Conservation (phyloP, 2,888 invertebrate genomes). For the Drosophila meridionalis region DNA sequence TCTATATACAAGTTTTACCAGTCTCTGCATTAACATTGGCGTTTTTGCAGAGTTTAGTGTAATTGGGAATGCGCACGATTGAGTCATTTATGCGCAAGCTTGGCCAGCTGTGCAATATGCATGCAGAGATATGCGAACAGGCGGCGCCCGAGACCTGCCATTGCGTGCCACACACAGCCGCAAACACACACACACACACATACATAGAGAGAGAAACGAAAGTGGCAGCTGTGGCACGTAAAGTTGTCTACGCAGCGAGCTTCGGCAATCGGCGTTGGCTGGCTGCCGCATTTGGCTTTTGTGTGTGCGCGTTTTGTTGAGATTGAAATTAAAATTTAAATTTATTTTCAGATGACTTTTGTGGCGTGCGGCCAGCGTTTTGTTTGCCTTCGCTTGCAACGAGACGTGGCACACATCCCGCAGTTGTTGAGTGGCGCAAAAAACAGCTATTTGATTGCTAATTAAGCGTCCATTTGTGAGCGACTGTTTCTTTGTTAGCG, state of each 20-base stretch:
- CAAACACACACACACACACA: slow-evolving; percentile 18
- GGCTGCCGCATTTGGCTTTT: slow-evolving; percentile 56
- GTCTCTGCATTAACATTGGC: neutral
- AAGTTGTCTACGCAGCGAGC: slow-evolving; percentile 72
- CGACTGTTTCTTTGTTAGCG: neutral
- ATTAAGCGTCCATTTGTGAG: slow-evolving; percentile 41
- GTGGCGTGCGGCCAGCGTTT: slow-evolving; percentile 48
- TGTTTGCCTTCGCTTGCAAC: slow-evolving; percentile 34
- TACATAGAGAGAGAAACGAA: slow-evolving; percentile 1
- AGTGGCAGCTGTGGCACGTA: slow-evolving; percentile 61
- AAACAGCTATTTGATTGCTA: slow-evolving; percentile 36
- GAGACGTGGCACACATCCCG: slow-evolving; percentile 24
- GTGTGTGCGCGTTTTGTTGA: slow-evolving; percentile 54
- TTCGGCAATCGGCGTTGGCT: slow-evolving; percentile 21
- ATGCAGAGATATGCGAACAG: slow-evolving; percentile 33
- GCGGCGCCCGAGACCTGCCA: slow-evolving; percentile 47
- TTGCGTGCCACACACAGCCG: slow-evolving; percentile 45
- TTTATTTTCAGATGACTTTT: slow-evolving; percentile 74
- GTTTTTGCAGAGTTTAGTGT: slow-evolving; percentile 21
- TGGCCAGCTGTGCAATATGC: slow-evolving; percentile 63
- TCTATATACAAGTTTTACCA: neutral
- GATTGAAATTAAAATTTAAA: slow-evolving; percentile 80
- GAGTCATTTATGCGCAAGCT: slow-evolving; percentile 64
- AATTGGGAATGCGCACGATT: slow-evolving; percentile 48
- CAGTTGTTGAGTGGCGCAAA: slow-evolving; percentile 11